Conservation (phyloP, 2,888 invertebrate genomes). For the Epinotia nisella region DNA sequence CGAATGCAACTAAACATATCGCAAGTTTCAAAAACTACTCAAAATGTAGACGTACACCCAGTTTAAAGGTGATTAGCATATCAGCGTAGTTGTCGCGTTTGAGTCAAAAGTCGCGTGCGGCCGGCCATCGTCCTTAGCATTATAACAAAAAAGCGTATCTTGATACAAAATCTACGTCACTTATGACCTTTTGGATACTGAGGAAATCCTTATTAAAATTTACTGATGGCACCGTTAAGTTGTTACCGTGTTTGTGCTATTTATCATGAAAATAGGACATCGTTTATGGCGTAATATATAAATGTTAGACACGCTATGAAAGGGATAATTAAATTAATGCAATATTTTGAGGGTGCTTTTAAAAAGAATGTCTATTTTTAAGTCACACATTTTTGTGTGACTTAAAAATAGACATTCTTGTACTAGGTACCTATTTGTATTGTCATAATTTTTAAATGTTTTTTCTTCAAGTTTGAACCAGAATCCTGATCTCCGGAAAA, state of each 20-base stretch:
- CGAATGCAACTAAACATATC: not conserved
- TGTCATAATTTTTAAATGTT: too few species aligned
- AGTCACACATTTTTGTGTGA: too few species aligned
- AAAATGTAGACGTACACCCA: conserved; percentile 24
- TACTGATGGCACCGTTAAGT: conserved; percentile 69
- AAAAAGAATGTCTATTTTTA: not conserved
- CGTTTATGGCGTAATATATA: conserved; percentile 17
- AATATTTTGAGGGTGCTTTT: not conserved
- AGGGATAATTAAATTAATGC: conserved; percentile 10
- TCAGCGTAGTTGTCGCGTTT: conserved; percentile 70
- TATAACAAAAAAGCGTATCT: conserved; percentile 52
- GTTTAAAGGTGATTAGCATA: conserved; percentile 75
- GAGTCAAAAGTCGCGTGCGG: conserved; percentile 67
- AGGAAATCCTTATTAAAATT: conserved; percentile 66
- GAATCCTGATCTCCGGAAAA: too few species aligned
- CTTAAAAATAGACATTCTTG: too few species aligned
- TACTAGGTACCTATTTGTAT: too few species aligned
- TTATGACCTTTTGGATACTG: not conserved
- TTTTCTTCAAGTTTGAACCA: too few species aligned
- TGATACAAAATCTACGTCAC: not conserved
- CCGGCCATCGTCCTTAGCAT: conserved; percentile 59
- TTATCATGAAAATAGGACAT: conserved; percentile 33
- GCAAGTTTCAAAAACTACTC: conserved; percentile 27
- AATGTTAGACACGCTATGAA: conserved; percentile 31
- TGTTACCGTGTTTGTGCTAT: conserved; percentile 54